A percentile compares a stretch with the other conserved stretches of the same genome.
Evolutionary conservation across 2,113 vertebrate genomes (phyloP).

Genomic region (Marmota monax): DNA sequence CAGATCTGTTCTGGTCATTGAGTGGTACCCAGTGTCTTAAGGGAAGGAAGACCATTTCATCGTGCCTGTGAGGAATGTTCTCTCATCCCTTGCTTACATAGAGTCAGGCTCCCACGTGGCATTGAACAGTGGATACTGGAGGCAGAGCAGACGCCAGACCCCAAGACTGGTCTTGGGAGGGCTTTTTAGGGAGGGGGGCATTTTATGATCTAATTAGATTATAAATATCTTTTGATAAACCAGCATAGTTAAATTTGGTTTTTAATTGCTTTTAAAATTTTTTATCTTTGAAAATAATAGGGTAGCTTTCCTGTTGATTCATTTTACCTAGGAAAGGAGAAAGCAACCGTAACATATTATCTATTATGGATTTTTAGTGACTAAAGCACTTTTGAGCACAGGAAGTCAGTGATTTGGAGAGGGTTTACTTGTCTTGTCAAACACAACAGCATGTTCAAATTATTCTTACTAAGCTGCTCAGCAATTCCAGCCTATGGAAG

Average conservation of each 20-base stretch:
- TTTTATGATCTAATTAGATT: not conserved
- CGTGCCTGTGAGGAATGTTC: fast-evolving
- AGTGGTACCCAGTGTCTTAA: not conserved
- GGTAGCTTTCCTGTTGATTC: not conserved
- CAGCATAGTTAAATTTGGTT: not conserved
- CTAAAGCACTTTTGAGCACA: constrained; percentile 31
- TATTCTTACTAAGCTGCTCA: constrained; percentile 11
- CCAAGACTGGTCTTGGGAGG: not conserved
- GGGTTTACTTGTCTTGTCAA: constrained; percentile 54
- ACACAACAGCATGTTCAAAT: not conserved
- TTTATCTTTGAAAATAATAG: constrained; percentile 50
- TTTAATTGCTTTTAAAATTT: not conserved
- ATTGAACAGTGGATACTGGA: not conserved
- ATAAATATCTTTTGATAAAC: constrained; percentile 16
- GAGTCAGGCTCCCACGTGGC: not conserved
- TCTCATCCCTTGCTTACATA: not conserved
- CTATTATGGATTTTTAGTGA: not conserved
- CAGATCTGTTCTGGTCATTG: not conserved
- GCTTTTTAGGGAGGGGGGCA: not conserved
- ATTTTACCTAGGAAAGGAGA: not conserved
- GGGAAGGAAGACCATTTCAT: not conserved
- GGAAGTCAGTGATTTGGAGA: constrained; percentile 2
- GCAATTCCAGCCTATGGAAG: not conserved
- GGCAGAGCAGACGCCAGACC: not conserved
- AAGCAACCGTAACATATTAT: not conserved